These are phyloP conservation scores for Idaea dimidiata DNA, from an alignment of 2,888 invertebrate species.

Conservation along the genomic window DNA sequence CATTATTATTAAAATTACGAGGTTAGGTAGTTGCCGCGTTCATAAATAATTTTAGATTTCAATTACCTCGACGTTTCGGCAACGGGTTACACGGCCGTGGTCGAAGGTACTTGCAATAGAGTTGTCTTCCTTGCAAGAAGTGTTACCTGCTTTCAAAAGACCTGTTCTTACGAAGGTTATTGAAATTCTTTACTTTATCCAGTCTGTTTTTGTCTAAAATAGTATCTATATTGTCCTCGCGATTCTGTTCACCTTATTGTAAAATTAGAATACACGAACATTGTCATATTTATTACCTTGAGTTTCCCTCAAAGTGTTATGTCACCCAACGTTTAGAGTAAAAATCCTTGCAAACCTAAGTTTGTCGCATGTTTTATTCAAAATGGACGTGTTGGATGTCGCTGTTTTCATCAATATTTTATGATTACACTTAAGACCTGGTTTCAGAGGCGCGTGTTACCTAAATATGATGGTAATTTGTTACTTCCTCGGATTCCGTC, in stretches of 20 bases:
- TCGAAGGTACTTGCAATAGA: no score
- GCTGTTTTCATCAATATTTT: constrained; percentile 52
- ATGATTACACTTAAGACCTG: constrained; percentile 47
- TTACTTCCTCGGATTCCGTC: constrained; percentile 10
- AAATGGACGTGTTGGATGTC: constrained; percentile 17
- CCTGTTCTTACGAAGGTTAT: no score
- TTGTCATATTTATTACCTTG: not conserved
- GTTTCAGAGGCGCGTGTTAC: constrained; percentile 39
- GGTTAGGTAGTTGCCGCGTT: no score
- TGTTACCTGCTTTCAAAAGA: no score
- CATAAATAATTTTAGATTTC: no score
- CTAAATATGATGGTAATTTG: constrained; percentile 43
- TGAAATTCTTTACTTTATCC: not conserved
- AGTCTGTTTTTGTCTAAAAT: not conserved
- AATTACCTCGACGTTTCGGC: no score
- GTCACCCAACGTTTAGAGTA: not conserved
- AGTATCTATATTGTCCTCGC: not conserved
- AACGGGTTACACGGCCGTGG: no score
- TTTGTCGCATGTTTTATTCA: constrained; percentile 3
- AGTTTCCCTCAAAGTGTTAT: not conserved
- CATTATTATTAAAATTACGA: no score
- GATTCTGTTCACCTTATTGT: no score
- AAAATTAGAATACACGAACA: not conserved
- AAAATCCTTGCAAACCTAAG: not conserved
- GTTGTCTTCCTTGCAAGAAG: no score